Evolutionary conservation across 2,888 invertebrate species (phyloP).

Genomic region (Hydrotaea diabolus): DNA sequence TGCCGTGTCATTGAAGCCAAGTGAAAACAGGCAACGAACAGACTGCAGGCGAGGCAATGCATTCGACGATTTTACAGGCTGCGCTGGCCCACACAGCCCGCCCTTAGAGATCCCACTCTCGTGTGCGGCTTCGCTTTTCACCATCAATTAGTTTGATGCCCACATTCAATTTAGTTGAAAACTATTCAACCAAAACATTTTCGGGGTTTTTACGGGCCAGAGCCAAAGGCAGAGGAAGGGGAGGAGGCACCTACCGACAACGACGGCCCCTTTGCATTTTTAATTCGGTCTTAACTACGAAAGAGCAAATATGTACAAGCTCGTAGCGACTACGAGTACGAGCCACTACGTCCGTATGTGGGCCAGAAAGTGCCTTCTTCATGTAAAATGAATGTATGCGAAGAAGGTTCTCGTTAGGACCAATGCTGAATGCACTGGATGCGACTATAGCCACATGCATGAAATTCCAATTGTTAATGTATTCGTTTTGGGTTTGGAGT

Average conservation of each 20-base stretch:
- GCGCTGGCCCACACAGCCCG: not conserved
- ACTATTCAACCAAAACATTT: constrained; percentile 41
- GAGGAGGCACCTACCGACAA: not conserved
- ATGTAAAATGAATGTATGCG: constrained; percentile 33
- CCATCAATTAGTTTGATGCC: constrained; percentile 61
- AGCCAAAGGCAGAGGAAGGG: not conserved
- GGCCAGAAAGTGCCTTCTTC: not conserved
- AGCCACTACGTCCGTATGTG: not conserved
- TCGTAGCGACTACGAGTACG: not conserved
- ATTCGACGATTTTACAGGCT: no score
- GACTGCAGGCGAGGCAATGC: no score
- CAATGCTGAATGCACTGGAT: constrained; percentile 3
- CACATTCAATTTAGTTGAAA: constrained; percentile 62
- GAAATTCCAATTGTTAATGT: constrained; percentile 14
- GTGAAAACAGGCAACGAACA: no score
- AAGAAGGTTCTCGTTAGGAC: constrained; percentile 16
- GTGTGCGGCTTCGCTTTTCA: constrained; percentile 44
- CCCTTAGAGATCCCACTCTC: not conserved
- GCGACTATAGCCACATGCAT: constrained; percentile 8
- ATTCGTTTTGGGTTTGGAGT: no score
- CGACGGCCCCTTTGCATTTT: constrained; percentile 31
- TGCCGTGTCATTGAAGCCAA: no score
- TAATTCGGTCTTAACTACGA: constrained; percentile 29
- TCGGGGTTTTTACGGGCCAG: constrained; percentile 10
- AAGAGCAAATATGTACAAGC: constrained; percentile 3